Evolutionary conservation across 2,888 invertebrate genomes (phyloP), one percentile per base, ranked within the genome.

Genomic region (Orthosia gracilis): DNA sequence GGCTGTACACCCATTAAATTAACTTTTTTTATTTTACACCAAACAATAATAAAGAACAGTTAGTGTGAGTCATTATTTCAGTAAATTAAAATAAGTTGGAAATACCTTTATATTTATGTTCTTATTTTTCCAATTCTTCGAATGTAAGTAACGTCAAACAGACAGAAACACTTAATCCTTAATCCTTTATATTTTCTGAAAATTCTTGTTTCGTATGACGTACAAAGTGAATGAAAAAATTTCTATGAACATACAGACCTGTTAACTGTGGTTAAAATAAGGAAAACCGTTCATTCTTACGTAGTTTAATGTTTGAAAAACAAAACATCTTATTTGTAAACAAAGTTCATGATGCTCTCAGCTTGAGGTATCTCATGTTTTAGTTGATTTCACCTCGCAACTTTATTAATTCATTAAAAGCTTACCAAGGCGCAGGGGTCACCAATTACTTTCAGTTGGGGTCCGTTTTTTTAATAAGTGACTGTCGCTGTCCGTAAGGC

Each of bases 301-400:
- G 18, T 80, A 40, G 40, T 31, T 7, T 31, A 31, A 40, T 40
- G 40, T 40, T 40, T 40, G 40, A 40, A 40, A 9, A 9, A 40
- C 40, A 40, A 40, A 40, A 9, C 40, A 40, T 40, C 40, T 26
- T 78, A 57, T 50, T 78, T 78, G 45, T 71, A 50, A 78, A 45
- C 54, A 78, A 26, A 78, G 18, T 55, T 71, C 21, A 15, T 17
- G 40, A 4, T 47, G 5, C 4, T 76, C 13, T 21, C 26, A 50
- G 55, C 2, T 5, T 58, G 45, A 11, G 23, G 1, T 17, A 17
- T 4, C 4, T 26, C 18, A 21, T 57, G 12, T 50, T 69, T 50
- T 23, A 21, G 9, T 57, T 15, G 15, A 18, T 69, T 26, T 2
- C 1, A 40, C 15, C 17, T 26, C n/a, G 15, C n/a, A 26, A 26